These are phyloP conservation scores for Eptesicus fuscus DNA, from an alignment of 2,113 vertebrate species.

Conservation along the genomic window DNA sequence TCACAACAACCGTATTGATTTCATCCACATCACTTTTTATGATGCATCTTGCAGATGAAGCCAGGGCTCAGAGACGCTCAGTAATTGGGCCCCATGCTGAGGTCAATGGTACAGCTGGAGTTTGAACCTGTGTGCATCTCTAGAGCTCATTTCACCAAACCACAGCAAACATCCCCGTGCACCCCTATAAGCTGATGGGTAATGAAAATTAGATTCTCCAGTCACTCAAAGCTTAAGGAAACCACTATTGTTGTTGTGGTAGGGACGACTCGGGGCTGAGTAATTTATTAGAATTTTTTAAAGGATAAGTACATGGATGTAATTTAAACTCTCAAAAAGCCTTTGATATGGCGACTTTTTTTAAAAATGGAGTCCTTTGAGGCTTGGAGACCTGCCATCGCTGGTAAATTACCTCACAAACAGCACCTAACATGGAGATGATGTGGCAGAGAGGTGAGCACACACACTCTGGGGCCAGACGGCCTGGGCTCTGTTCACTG, in stretches of 20 bases:
- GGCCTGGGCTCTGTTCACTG: background rate
- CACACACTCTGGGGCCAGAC: background rate
- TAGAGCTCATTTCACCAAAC: background rate
- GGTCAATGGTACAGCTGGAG: background rate
- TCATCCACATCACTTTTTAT: background rate
- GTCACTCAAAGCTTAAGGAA: background rate
- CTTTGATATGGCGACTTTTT: constrained; percentile 1
- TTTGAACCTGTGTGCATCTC: background rate
- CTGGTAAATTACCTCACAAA: background rate
- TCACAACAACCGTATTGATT: background rate
- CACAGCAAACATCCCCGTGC: background rate
- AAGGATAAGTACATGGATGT: background rate
- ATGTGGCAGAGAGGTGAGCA: background rate
- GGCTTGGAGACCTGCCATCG: background rate
- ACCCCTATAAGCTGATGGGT: background rate
- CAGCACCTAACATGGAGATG: background rate
- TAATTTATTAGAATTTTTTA: constrained; percentile 45
- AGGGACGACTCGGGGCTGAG: background rate
- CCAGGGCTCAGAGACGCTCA: background rate
- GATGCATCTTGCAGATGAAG: background rate
- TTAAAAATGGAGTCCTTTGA: background rate
- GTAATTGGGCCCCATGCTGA: background rate
- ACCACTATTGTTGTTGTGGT: background rate
- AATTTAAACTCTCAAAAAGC: constrained; percentile 26
- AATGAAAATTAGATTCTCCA: background rate